A percentile compares a stretch with the other conserved stretches of the same genome.
Conservation (phyloP, 2,797 vertebrate genomes). For the Craterocephalus amniculus region DNA sequence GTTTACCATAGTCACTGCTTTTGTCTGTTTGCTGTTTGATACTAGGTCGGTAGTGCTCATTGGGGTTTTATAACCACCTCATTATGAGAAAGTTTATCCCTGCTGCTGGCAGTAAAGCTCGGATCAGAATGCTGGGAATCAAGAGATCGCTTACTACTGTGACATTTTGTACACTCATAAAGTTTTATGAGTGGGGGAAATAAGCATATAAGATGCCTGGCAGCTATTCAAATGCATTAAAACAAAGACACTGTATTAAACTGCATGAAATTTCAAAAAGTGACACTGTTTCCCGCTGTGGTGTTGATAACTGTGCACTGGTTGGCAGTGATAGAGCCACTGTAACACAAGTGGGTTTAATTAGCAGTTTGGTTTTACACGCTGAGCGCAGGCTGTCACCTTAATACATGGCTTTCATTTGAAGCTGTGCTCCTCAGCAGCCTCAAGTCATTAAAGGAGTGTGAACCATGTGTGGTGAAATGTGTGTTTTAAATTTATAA, state of each 20-base stretch:
- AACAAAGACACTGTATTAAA: not conserved
- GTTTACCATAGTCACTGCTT: not conserved
- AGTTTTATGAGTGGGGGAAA: not conserved
- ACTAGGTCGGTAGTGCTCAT: not conserved
- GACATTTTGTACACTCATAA: not conserved
- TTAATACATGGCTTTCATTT: slow-evolving; percentile 59
- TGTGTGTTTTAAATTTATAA: slow-evolving; percentile 6
- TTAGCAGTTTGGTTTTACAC: slow-evolving; percentile 47
- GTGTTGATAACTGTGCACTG: slow-evolving; percentile 5
- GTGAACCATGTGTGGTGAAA: not conserved
- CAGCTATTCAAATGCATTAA: not conserved
- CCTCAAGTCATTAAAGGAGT: slow-evolving; percentile 42
- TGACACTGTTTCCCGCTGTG: slow-evolving; percentile 4
- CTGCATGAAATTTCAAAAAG: not conserved
- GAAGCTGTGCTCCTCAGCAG: slow-evolving; percentile 36
- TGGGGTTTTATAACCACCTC: not conserved
- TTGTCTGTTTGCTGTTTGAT: not conserved
- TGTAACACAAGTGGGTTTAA: slow-evolving; percentile 53
- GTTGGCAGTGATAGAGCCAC: slow-evolving; percentile 19
- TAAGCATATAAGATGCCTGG: not conserved
- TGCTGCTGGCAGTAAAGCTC: not conserved
- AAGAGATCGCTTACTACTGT: not conserved
- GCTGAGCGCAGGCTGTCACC: slow-evolving; percentile 53
- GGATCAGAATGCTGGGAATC: not conserved
- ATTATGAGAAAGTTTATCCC: not conserved